Evolutionary conservation across 2,888 invertebrate species (phyloP).

Genomic region (Odontomyia ornata): DNA sequence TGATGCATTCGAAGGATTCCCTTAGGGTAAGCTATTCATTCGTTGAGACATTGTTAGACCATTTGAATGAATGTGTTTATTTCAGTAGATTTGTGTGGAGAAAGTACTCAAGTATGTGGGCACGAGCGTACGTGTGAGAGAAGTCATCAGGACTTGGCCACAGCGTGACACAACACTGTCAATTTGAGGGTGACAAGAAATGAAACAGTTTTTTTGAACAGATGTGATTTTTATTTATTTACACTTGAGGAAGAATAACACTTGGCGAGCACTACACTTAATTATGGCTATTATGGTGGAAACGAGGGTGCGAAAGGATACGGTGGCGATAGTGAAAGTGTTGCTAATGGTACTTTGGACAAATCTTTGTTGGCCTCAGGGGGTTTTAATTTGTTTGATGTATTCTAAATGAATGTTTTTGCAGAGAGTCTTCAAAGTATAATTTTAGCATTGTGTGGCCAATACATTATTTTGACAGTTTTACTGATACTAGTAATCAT

Average conservation of each 20-base stretch:
- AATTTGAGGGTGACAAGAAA: neutral
- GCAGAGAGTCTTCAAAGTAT: no score
- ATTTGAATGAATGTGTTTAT: slow-evolving; percentile 5
- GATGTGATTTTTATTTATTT: slow-evolving; percentile 47
- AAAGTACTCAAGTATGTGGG: neutral
- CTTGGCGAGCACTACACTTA: slow-evolving; percentile 19
- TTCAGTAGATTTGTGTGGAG: neutral
- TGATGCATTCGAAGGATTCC: slow-evolving; percentile 3
- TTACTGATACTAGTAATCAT: no score
- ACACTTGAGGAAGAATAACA: slow-evolving; percentile 33
- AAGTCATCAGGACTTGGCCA: neutral
- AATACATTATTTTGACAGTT: no score
- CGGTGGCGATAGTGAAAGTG: no score
- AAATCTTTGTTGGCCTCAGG: no score
- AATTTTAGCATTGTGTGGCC: no score
- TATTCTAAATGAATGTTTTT: no score
- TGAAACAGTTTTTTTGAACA: slow-evolving; percentile 38
- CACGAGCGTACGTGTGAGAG: neutral
- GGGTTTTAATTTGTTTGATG: no score
- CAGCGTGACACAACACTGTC: neutral
- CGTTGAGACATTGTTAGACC: neutral
- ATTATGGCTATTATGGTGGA: slow-evolving; percentile 26
- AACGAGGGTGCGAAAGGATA: neutral
- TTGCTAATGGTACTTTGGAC: no score
- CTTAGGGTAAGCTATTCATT: slow-evolving; percentile 15